Evolutionary conservation across 1,140 invertebrate species (phyloP).

Genomic region (Aphis craccivora): DNA sequence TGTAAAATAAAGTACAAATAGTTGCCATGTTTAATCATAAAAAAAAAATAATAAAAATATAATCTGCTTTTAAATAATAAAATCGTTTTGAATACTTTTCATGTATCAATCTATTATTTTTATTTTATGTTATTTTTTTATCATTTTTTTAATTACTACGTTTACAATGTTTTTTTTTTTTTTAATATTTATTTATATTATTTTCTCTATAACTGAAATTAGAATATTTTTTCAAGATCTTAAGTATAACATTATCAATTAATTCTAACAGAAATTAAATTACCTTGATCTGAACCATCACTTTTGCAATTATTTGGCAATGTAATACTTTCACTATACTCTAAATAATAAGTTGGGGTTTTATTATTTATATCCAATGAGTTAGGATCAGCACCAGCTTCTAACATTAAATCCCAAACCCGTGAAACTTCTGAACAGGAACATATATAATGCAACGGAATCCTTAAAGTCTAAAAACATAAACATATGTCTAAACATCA

Average conservation of each 20-base stretch:
- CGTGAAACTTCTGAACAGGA: constrained; percentile 70
- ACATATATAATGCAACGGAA: constrained; percentile 58
- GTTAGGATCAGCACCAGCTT: constrained; percentile 73
- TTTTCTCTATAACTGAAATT: background rate
- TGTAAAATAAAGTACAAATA: background rate
- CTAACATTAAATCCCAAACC: constrained; percentile 72
- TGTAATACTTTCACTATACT: constrained; percentile 69
- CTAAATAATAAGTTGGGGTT: constrained; percentile 75
- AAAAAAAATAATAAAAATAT: background rate
- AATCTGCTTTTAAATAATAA: background rate
- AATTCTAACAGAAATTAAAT: background rate
- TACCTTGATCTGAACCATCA: constrained; percentile 64
- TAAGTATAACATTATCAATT: background rate
- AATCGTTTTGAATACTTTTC: background rate
- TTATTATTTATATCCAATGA: constrained; percentile 73
- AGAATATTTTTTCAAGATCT: background rate
- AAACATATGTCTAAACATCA: background rate
- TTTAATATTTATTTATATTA: background rate
- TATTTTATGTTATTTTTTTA: background rate
- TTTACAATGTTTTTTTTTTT: background rate
- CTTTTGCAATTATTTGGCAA: constrained; percentile 68
- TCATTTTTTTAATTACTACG: too few species aligned
- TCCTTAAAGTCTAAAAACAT: constrained; percentile 51
- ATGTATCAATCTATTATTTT: background rate
- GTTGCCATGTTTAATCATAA: background rate